Percentiles rank a stretch among this genome's conserved stretches.
These are phyloP conservation scores for Chondrilla cf. caribensis DNA, from an alignment of 37 sponge, comb jelly and placozoan genomes.

Conservation along the genomic window DNA sequence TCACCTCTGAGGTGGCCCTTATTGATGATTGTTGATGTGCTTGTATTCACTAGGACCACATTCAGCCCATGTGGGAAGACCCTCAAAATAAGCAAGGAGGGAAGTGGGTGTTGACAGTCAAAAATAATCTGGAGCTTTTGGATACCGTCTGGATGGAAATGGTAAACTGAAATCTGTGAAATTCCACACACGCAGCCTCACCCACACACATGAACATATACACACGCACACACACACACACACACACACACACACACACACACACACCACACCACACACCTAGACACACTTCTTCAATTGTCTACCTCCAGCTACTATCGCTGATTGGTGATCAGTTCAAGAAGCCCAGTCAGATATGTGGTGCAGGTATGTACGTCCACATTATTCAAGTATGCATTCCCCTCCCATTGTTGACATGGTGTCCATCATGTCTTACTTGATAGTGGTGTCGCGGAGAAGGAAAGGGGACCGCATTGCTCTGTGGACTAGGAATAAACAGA, in stretches of 20 bases:
- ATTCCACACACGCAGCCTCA: background rate
- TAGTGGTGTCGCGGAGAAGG: conserved; percentile 49
- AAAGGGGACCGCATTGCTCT: conserved; percentile 60
- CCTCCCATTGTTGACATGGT: no score
- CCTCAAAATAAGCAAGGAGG: conserved; percentile 55
- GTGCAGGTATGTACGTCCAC: conserved; percentile 25
- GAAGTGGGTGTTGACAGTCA: conserved; percentile 65
- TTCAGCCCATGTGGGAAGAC: conserved; percentile 68
- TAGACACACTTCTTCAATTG: background rate
- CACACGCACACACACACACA: background rate
- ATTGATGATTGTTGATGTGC: background rate
- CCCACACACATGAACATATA: background rate
- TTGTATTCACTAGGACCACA: conserved; percentile 22
- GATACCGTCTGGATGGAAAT: conserved; percentile 49
- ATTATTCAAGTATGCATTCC: no score
- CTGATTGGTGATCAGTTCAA: conserved; percentile 39
- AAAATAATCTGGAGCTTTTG: conserved; percentile 16
- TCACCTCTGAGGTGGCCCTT: background rate
- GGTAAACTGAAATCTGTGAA: conserved; percentile 26
- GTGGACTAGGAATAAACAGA: conserved; percentile 46
- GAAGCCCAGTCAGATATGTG: conserved; percentile 29
- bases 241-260: background rate
- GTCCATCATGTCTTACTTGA: no score
- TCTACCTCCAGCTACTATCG: conserved; percentile 31
- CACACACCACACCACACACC: background rate